A percentile compares a stretch with the other conserved stretches of the same genome.
phyloP scores from a whole-genome alignment of 2,113 vertebrate genomes.

The Triplophysa rosa region DNA sequence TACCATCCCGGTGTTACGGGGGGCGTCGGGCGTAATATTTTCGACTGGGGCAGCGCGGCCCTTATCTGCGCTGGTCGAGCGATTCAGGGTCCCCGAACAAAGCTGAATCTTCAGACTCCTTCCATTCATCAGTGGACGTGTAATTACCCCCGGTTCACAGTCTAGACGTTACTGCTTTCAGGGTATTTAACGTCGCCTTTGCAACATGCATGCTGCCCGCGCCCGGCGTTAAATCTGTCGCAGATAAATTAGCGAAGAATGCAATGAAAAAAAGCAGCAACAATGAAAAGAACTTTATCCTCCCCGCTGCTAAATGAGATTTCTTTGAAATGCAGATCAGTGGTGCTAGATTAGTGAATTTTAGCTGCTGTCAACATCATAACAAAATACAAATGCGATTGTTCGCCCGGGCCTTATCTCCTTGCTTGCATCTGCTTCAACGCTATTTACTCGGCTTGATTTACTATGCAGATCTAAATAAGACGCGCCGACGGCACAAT shows the following conservation, averaged over 20 bases:
- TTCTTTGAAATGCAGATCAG: conserved; percentile 99
- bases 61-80: conserved; percentile 86
- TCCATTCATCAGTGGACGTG: conserved; percentile 96
- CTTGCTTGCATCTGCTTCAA: conserved; percentile 99
- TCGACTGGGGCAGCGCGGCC: conserved; percentile 74
- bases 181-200: conserved; percentile 98
- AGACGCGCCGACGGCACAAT: conserved; percentile 99
- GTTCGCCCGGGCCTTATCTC: conserved; percentile 95
- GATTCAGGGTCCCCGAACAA: conserved; percentile 87
- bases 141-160: conserved; percentile 98
- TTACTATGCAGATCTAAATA: conserved; percentile 99
- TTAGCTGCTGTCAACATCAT: conserved; percentile 99
- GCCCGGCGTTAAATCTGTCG: conserved; percentile 91
- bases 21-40: conserved; percentile 74
- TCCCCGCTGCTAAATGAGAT: conserved; percentile 99
- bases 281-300: conserved; percentile 99
- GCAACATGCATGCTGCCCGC: conserved; percentile 88
- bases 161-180: conserved; percentile 98
- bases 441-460: conserved; percentile 99
- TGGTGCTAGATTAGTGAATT: conserved; percentile 99
- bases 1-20: conserved; percentile 74
- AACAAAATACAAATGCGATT: conserved; percentile 99
- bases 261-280: conserved; percentile 84
- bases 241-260: conserved; percentile 99
- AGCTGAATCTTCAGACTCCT: conserved; percentile 90